A percentile compares a stretch with the other conserved stretches of the same genome.
phyloP scores from a whole-genome alignment of 2,888 invertebrate species.

The Lycia hirtaria region DNA sequence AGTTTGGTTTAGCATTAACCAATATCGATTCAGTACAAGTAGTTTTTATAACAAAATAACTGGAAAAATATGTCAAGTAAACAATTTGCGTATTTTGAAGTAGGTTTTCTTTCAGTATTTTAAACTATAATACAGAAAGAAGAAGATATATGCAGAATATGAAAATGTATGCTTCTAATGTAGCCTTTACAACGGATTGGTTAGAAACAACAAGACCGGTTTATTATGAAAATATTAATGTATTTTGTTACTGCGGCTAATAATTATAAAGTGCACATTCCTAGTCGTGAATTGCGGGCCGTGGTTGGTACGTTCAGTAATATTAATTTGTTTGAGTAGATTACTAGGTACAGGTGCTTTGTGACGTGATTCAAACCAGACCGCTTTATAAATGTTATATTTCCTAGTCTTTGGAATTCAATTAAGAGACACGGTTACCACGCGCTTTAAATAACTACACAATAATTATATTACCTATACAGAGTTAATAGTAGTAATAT shows the following conservation, averaged over 20 bases:
- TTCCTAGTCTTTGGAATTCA: constrained; percentile 36
- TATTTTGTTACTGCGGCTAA: background rate
- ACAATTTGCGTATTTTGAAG: too few species aligned
- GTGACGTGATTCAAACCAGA: constrained; percentile 10
- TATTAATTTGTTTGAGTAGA: constrained; percentile 14
- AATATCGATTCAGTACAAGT: too few species aligned
- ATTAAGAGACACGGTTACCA: constrained; percentile 17
- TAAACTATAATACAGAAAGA: too few species aligned
- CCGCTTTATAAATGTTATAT: constrained; percentile 25
- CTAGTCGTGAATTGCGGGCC: constrained; percentile 6
- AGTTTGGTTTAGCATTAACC: too few species aligned
- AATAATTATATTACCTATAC: too few species aligned
- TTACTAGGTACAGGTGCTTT: background rate
- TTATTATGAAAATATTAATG: background rate
- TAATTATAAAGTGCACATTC: constrained; percentile 36
- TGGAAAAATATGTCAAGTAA: too few species aligned
- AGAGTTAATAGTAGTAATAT: too few species aligned
- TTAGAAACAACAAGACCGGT: background rate
- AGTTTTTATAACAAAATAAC: too few species aligned
- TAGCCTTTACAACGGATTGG: background rate
- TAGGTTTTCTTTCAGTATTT: too few species aligned
- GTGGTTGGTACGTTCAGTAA: constrained; percentile 3
- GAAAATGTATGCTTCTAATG: too few species aligned
- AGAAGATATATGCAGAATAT: too few species aligned
- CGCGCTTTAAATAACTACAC: too few species aligned